A percentile compares a stretch with the other conserved stretches of the same genome.
Evolutionary conservation across 2,797 vertebrate genomes (phyloP).

Genomic region (Alca torda): DNA sequence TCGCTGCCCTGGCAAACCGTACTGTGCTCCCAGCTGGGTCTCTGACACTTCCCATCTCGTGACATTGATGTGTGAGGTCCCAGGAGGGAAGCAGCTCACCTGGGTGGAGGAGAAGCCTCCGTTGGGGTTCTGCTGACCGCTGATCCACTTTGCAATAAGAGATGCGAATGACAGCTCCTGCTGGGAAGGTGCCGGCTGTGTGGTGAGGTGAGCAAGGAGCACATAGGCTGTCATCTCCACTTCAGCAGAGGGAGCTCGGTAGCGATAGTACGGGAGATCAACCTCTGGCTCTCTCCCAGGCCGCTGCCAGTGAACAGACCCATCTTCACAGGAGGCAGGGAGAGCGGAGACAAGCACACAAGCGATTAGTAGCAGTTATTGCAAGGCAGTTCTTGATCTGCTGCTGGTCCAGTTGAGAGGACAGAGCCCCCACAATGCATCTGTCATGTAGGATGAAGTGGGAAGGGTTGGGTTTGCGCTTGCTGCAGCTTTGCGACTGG

Average conservation of each 20-base stretch:
- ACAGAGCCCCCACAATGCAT: not conserved
- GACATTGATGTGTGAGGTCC: fast-evolving
- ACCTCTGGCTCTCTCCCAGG: conserved; percentile 11
- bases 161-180: not conserved
- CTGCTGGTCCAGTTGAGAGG: fast-evolving
- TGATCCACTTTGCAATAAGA: conserved; percentile 64
- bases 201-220: conserved; percentile 59
- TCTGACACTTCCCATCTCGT: not conserved
- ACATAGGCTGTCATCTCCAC: conserved; percentile 71
- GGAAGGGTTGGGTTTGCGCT: not conserved
- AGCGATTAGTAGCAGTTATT: not conserved
- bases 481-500: not conserved
- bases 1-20: not conserved
- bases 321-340: conserved; percentile 11
- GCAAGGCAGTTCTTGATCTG: not conserved
- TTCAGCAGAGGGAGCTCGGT: conserved; percentile 70
- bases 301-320: conserved; percentile 71
- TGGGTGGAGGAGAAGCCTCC: conserved; percentile 71
- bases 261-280: not conserved
- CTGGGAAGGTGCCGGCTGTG: not conserved
- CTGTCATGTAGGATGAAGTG: not conserved
- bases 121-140: conserved; percentile 63
- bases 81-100: conserved; percentile 5
- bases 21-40: not conserved
- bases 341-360: not conserved